Base-by-base conservation (phyloP, 1,140 invertebrate genomes). In the Tenebrio molitor region DNA sequence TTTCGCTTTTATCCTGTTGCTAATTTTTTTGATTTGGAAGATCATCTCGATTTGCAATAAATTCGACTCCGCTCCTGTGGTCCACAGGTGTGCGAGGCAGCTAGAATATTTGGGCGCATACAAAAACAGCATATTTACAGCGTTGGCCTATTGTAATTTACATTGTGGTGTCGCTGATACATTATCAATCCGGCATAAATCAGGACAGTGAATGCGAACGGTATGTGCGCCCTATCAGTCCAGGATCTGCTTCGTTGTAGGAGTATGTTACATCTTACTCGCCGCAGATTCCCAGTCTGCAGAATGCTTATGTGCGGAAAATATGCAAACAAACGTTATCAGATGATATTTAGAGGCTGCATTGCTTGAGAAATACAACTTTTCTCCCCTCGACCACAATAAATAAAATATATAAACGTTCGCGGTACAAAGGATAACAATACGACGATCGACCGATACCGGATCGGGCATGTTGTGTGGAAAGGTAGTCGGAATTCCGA, bases 151-250 rank as follows among this genome's bases (percentile, higher is more conserved):
- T 74, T 77, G 76, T 77, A 77, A 77, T 77, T 77, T 76, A 76
- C 76, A 77, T 77, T 77, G 76, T 77, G 74, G 76, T 77, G 74
- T 77, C 76, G 74, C 70, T 72, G 76, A 77, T 77, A 73, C 74
- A 70, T 72, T 76, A 77, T 77, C 76, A 77, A 70, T 75, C 63
- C 65, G 44, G 50, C 63, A 77, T 77, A 77, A 77, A 77, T 77
- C 76, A 76, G 72, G 4, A 46, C n/a, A 46, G 29, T 71, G 73
- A 74, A 74, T 71, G 72, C 74, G 58, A 50, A 50, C 34, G 65
- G 74, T 71, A 75, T 75, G 66, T 71, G 70, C 21, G 71, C 70
- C 53, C 33, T 75, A 75, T 75, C 74, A 69, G 70, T 69, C 42
- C 62, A 44, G n/a, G 68, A 75, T 73, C 71, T 68, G 50, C 39